These are phyloP conservation scores for Selene dorsalis DNA, from an alignment of 2,797 vertebrate genomes.

Conservation along the genomic window DNA sequence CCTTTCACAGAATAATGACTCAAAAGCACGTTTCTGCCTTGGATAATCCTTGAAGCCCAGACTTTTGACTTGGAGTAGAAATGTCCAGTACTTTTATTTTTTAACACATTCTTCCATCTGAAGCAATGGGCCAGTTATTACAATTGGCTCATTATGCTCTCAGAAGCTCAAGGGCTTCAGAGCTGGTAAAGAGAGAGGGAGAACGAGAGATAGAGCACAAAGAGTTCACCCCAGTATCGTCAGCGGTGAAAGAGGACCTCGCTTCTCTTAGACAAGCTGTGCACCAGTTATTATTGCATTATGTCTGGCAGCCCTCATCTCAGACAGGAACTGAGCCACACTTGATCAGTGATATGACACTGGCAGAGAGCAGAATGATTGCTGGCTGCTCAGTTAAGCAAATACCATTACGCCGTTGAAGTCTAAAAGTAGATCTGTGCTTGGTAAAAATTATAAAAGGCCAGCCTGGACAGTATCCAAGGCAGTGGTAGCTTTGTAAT, in stretches of 20 bases:
- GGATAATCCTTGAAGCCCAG: constrained; percentile 43
- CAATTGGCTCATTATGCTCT: constrained; percentile 75
- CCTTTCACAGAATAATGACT: constrained; percentile 24
- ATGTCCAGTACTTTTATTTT: constrained; percentile 23
- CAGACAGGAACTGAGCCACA: constrained; percentile 75
- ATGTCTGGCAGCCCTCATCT: constrained; percentile 73
- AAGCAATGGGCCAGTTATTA: constrained; percentile 72
- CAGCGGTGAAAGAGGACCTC: constrained; percentile 72
- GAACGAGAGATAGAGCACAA: constrained; percentile 62
- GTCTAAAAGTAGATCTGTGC: constrained; percentile 77
- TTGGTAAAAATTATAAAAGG: constrained; percentile 57
- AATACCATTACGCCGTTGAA: constrained; percentile 69
- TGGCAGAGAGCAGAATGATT: constrained; percentile 70
- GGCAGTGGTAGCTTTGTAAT: constrained; percentile 63
- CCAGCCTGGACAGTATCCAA: constrained; percentile 54
- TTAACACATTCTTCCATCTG: constrained; percentile 46
- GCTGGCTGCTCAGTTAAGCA: constrained; percentile 76
- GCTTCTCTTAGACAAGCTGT: constrained; percentile 72
- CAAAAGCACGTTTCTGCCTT: constrained; percentile 25
- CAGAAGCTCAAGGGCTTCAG: constrained; percentile 59
- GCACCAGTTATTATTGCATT: constrained; percentile 79
- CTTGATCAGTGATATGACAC: constrained; percentile 77
- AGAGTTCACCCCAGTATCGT: constrained; percentile 70
- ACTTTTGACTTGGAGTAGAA: constrained; percentile 47
- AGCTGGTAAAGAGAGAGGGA: constrained; percentile 40